Evolutionary conservation across 2,888 invertebrate species (phyloP).

Genomic region (Penaeus monodon): DNA sequence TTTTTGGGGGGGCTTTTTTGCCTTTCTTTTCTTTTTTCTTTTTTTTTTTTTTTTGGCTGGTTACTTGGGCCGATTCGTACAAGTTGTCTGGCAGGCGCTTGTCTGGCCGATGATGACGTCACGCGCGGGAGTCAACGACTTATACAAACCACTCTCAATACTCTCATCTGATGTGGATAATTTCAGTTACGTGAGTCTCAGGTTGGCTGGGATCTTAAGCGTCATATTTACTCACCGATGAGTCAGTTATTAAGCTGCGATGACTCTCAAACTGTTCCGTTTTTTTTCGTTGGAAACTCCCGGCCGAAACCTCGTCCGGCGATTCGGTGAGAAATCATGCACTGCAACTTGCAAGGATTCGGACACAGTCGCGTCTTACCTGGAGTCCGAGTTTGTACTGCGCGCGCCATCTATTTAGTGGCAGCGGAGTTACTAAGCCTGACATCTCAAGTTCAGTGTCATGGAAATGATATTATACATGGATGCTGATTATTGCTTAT

Average conservation of each 20-base stretch:
- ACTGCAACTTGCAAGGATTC: neutral
- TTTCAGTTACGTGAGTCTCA: neutral
- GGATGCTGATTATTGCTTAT: conserved; percentile 27
- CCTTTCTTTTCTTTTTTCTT: too few species aligned
- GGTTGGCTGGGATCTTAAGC: neutral
- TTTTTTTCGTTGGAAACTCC: neutral
- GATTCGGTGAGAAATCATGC: neutral
- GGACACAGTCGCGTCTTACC: conserved; percentile 25
- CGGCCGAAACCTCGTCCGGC: neutral
- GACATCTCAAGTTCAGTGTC: conserved; percentile 39
- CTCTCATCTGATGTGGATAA: neutral
- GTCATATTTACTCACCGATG: neutral
- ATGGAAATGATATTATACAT: conserved; percentile 33
- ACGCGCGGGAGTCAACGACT: conserved; percentile 42
- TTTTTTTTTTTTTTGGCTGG: neutral
- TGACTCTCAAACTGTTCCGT: neutral
- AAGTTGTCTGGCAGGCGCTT: conserved; percentile 49
- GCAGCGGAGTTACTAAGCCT: neutral
- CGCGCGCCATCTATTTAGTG: conserved; percentile 38
- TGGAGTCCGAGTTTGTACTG: neutral
- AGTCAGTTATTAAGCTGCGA: neutral
- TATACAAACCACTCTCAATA: conserved; percentile 21
- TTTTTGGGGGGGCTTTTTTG: too few species aligned
- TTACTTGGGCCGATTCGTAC: conserved; percentile 36
- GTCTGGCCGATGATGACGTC: conserved; percentile 38